Percentiles rank a stretch among this genome's conserved stretches.
These are phyloP conservation scores for Gallinago undulata DNA, from an alignment of 2,113 vertebrate genomes.

Conservation along the genomic window DNA sequence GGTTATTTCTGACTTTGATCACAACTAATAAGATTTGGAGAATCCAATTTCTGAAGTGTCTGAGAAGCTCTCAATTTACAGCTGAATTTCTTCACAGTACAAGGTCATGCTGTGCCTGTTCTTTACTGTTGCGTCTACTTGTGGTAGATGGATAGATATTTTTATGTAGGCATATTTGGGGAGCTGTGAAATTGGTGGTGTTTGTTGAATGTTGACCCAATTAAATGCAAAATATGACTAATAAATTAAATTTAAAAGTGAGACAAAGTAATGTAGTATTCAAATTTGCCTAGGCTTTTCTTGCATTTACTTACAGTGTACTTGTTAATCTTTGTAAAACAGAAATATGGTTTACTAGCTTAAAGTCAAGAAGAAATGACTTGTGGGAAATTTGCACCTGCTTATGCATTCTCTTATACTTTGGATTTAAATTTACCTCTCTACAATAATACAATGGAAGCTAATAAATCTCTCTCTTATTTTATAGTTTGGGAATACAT, in stretches of 20 bases:
- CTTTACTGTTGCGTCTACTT: neutral
- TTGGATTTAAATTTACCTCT: neutral
- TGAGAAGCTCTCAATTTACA: neutral
- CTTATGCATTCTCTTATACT: neutral
- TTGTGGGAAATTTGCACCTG: neutral
- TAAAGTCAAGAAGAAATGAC: neutral
- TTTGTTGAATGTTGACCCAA: neutral
- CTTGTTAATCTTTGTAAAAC: neutral
- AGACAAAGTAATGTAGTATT: neutral
- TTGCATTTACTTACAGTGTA: neutral
- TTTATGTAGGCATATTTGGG: neutral
- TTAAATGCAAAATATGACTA: neutral
- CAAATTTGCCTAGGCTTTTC: neutral
- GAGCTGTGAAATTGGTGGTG: neutral
- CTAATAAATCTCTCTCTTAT: conserved; percentile 50
- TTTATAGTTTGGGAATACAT: conserved; percentile 93
- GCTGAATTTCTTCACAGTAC: neutral
- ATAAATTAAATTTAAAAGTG: neutral
- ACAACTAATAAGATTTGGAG: neutral
- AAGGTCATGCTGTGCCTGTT: neutral
- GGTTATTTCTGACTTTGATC: neutral
- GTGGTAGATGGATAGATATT: neutral
- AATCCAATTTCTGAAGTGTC: neutral
- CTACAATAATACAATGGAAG: neutral
- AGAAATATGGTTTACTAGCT: neutral